A percentile compares a stretch with the other conserved stretches of the same genome.
Conservation (phyloP, 1,140 invertebrate species). For the Antheraea mylitta region DNA sequence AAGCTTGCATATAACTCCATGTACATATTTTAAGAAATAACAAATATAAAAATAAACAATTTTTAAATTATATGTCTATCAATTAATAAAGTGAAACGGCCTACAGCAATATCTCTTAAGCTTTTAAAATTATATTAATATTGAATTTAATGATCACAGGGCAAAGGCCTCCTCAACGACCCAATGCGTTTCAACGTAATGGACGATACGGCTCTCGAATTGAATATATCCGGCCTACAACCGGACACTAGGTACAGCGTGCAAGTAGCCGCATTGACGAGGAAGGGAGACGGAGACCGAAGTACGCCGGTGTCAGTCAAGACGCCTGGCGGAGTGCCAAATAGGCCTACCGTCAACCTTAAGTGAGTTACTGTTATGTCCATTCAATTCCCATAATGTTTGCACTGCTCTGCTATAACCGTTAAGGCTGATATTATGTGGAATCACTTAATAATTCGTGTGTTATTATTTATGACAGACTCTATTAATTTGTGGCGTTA, state of each 20-base stretch:
- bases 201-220: conserved; percentile 86
- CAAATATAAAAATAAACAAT: too few relatives aligned
- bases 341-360: conserved; percentile 89
- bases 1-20: too few relatives aligned
- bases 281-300: conserved; percentile 96
- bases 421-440: neutral
- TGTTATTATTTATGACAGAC: neutral
- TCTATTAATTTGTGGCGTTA: too few relatives aligned
- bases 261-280: conserved; percentile 95
- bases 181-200: conserved; percentile 91
- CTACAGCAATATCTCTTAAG: too few relatives aligned
- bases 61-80: too few relatives aligned
- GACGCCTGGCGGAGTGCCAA: conserved; percentile 96
- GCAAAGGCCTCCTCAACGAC: conserved; percentile 89
- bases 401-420: neutral
- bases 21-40: too few relatives aligned
- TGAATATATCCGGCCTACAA: conserved; percentile 92
- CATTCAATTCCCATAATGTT: neutral
- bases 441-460: neutral
- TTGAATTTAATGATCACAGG: conserved; percentile 67
- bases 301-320: conserved; percentile 89
- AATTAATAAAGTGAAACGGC: too few relatives aligned
- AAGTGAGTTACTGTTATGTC: conserved; percentile 81
- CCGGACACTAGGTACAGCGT: conserved; percentile 96
- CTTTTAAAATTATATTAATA: neutral